phyloP scores from a whole-genome alignment of 2,113 vertebrate species.

The Larimichthys polyactis region DNA sequence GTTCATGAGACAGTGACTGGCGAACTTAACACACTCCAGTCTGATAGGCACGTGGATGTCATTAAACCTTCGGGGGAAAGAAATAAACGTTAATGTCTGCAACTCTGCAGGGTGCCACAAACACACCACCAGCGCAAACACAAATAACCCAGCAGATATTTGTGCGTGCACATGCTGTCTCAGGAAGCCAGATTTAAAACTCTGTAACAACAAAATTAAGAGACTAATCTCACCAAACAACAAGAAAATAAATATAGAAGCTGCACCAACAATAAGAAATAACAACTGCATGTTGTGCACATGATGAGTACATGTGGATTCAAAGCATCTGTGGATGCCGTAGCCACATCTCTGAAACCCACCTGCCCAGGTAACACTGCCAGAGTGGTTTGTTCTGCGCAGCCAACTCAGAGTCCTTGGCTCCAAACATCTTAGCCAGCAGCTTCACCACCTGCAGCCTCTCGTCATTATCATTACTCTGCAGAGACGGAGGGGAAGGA shows the following conservation, averaged over 20 bases:
- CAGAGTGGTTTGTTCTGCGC: conserved; percentile 98
- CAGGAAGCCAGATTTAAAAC: background rate
- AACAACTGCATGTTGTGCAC: background rate
- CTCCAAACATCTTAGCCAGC: conserved; percentile 99
- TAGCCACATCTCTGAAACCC: conserved; percentile 24
- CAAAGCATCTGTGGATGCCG: background rate
- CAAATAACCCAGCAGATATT: background rate
- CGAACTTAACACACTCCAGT: conserved; percentile 99
- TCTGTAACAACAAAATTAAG: background rate
- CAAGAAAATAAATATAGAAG: background rate
- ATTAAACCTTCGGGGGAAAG: conserved; percentile 88
- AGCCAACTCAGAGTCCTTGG: conserved; percentile 97
- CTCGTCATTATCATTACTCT: conserved; percentile 99
- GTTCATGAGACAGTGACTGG: conserved; percentile 99
- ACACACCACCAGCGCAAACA: background rate
- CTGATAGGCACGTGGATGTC: conserved; percentile 99
- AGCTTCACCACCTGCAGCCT: conserved; percentile 98
- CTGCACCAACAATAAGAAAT: too few species aligned
- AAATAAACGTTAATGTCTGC: background rate
- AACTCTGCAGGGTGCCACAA: background rate
- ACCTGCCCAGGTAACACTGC: conserved; percentile 99
- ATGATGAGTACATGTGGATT: background rate
- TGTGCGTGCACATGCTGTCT: background rate
- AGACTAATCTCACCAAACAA: background rate
- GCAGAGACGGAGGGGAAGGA: conserved; percentile 46